Evolutionary conservation across 2,888 invertebrate species (phyloP).

Genomic region (Lycia hirtaria): DNA sequence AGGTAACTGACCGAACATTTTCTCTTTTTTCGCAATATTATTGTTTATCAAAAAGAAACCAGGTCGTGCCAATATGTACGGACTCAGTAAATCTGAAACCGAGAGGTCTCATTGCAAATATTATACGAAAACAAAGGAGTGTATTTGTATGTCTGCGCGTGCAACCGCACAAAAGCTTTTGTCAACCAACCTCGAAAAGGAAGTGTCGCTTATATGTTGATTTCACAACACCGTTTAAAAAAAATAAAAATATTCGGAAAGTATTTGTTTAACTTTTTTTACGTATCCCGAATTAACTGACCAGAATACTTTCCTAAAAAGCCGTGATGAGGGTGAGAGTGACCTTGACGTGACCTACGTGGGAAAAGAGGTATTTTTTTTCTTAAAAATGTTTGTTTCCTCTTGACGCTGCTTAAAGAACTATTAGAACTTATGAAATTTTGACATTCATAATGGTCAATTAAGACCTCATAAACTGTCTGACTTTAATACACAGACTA

Average conservation of each 20-base stretch:
- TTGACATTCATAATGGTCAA: too few relatives aligned
- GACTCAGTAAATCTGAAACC: constrained; percentile 36
- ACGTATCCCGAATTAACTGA: not conserved
- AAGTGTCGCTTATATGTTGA: constrained; percentile 44
- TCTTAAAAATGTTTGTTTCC: too few relatives aligned
- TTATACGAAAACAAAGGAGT: constrained; percentile 65
- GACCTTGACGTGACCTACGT: too few relatives aligned
- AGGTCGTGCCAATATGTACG: constrained; percentile 31
- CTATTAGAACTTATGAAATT: too few relatives aligned
- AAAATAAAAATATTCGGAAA: not conserved
- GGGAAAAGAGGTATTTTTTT: too few relatives aligned
- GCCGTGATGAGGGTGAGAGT: too few relatives aligned
- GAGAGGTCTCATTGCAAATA: constrained; percentile 62
- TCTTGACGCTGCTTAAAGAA: too few relatives aligned
- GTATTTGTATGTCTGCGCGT: constrained; percentile 36
- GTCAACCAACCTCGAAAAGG: constrained; percentile 18
- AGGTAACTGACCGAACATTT: constrained; percentile 10
- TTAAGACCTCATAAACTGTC: too few relatives aligned
- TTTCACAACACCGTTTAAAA: not conserved
- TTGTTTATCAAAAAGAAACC: constrained; percentile 33
- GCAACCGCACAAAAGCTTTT: constrained; percentile 23
- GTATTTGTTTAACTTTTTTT: not conserved
- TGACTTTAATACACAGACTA: too few relatives aligned
- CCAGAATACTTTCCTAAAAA: too few relatives aligned
- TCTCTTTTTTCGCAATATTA: constrained; percentile 24